Conservation (phyloP, 2,888 invertebrate species). For the Nomada fucata region DNA sequence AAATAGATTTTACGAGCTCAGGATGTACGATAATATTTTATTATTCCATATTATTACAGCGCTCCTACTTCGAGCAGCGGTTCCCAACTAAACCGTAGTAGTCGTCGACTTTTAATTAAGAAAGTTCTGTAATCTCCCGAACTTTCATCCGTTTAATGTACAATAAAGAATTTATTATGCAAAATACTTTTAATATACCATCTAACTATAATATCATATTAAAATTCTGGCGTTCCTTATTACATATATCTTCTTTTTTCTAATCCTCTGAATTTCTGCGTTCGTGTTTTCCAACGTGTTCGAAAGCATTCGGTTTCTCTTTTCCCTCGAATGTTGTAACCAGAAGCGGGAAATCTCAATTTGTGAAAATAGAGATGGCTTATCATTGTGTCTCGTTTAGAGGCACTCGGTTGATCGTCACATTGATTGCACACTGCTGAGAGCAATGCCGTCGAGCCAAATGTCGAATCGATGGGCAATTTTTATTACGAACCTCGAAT, state of each 20-base stretch:
- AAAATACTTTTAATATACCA: not conserved
- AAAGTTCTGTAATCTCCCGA: not conserved
- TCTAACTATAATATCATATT: not conserved
- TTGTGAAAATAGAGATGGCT: slow-evolving; percentile 24
- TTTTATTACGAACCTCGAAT: slow-evolving; percentile 58
- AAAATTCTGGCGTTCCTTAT: not conserved
- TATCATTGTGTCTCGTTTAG: slow-evolving; percentile 18
- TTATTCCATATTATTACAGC: slow-evolving; percentile 23
- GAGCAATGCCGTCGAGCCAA: slow-evolving; percentile 40
- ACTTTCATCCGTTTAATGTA: not conserved
- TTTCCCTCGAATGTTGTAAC: not conserved
- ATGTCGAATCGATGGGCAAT: slow-evolving; percentile 55
- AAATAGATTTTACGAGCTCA: slow-evolving; percentile 34
- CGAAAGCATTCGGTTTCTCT: not conserved
- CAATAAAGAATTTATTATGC: not conserved
- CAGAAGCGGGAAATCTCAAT: slow-evolving; percentile 14
- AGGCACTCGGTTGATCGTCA: slow-evolving; percentile 33
- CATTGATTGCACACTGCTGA: slow-evolving; percentile 39
- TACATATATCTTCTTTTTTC: not conserved
- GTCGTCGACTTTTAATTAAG: not conserved
- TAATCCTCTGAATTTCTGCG: not conserved
- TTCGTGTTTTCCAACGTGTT: not conserved
- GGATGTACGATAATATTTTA: slow-evolving; percentile 28
- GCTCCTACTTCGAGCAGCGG: slow-evolving; percentile 14
- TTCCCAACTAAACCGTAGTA: not conserved